Base-by-base conservation (phyloP, 2,797 vertebrate genomes). In the Etheostoma perlongum region DNA sequence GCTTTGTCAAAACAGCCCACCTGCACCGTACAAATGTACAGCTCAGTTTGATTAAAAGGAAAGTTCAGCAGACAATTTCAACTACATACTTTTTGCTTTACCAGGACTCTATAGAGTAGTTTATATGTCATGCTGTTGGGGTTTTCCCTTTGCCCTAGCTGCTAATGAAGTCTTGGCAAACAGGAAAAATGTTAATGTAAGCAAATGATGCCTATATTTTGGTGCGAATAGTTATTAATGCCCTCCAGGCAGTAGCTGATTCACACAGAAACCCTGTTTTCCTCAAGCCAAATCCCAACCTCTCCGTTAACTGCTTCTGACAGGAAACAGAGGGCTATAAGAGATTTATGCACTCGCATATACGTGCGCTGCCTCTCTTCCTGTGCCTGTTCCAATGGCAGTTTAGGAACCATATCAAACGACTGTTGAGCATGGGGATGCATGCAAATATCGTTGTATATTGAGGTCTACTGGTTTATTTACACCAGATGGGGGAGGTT, bases 231-330 rank as follows among this genome's bases (percentile, higher is more conserved):
- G 78, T 82, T 82, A 79, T 72, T 79, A 88, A 82, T 81, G 63
- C 57, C 82, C 84, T 83, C 73, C 81, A 84, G 88, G 82, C 88
- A 54, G 66, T 30, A 72, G 85, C 84, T 82, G 86, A 84, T 78
- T 91, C 82, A 86, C 82, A 74, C 73, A 51, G 79, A 51, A 54
- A 83, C 79, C 68, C 27, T 71, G 74, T 83, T 87, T 83, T 85
- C 85, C 84, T 83, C 48, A 15, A 83, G 87, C 86, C 86, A 82
- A 85, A 89, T 89, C 86, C 79, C 76, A 72, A 83, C 61, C 85
- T 86, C 83, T 85, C 81, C 79, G 81, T 88, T 92, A 87, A 90
- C 82, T 89, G 90, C 63, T 78, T 69, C 86, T 88, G 89, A 91
- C 88, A 83, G 79, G 65, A 85, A 86, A 87, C 89, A 91, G 85